Conservation (phyloP, 2,797 vertebrate genomes). For the Gobionotothen gibberifrons region DNA sequence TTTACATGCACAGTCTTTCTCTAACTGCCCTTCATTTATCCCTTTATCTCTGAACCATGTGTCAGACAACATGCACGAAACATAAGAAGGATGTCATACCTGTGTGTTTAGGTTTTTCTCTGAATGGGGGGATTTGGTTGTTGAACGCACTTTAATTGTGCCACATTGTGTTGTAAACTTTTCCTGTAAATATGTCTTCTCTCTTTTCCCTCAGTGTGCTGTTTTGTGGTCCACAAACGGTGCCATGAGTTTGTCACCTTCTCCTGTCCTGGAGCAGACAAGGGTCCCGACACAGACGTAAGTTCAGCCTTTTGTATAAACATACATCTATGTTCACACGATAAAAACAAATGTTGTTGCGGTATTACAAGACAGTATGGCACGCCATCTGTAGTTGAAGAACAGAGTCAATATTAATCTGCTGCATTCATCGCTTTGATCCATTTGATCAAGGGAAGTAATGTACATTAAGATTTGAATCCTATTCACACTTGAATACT, state of each 20-base stretch:
- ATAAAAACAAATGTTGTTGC: neutral
- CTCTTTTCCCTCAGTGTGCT: conserved; percentile 88
- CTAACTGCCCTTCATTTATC: conserved; percentile 10
- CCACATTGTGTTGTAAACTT: conserved; percentile 10
- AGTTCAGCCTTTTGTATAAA: conserved; percentile 74
- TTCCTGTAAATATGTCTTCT: conserved; percentile 19
- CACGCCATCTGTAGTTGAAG: neutral
- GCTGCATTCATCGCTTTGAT: neutral
- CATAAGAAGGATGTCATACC: conserved; percentile 3
- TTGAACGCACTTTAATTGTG: conserved; percentile 19
- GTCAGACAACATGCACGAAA: conserved; percentile 11
- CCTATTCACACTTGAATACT: neutral
- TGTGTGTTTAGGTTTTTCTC: neutral
- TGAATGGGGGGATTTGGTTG: conserved; percentile 8
- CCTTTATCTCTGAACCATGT: conserved; percentile 7
- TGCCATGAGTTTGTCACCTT: conserved; percentile 99
- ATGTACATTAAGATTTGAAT: neutral
- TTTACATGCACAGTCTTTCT: conserved; percentile 1
- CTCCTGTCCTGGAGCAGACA: conserved; percentile 95
- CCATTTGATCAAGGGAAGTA: no score
- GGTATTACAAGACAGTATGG: neutral
- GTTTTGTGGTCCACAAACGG: conserved; percentile 97
- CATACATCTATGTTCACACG: neutral
- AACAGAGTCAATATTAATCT: neutral
- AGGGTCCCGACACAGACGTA: conserved; percentile 96